Evolutionary conservation across 2,797 vertebrate genomes (phyloP).

Genomic region (Carcharodon carcharias): DNA sequence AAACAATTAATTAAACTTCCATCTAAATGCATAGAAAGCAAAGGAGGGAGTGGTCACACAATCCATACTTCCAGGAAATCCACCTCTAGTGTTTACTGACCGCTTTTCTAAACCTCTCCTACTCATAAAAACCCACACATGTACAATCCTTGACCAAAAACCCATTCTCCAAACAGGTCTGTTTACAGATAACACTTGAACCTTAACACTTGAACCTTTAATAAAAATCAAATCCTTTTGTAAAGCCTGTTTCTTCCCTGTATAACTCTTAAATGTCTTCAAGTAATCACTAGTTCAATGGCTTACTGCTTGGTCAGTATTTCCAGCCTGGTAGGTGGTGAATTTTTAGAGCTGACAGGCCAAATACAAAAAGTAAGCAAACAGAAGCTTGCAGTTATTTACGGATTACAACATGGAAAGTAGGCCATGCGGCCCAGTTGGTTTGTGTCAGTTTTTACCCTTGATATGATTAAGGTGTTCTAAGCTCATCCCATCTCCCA

Average conservation of each 20-base stretch:
- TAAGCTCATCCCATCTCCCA: neutral
- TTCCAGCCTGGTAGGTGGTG: neutral
- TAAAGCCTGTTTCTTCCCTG: neutral
- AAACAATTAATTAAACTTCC: neutral
- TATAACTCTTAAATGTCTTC: neutral
- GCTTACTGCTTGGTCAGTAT: neutral
- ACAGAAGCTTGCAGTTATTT: neutral
- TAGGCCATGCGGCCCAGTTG: neutral
- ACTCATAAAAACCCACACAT: neutral
- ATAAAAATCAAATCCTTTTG: neutral
- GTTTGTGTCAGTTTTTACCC: neutral
- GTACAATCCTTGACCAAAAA: neutral
- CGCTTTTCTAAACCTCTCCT: neutral
- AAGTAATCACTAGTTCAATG: neutral
- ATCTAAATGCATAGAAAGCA: neutral
- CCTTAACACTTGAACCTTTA: neutral
- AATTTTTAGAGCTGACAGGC: neutral
- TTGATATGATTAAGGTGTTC: neutral
- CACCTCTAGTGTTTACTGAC: neutral
- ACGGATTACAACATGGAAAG: neutral
- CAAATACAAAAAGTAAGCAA: neutral
- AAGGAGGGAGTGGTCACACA: neutral
- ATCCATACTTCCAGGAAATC: neutral
- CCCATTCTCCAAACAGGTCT: neutral
- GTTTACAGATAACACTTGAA: neutral